phyloP scores from a whole-genome alignment of 1,140 invertebrate species.

The Psilanteris sp. region DNA sequence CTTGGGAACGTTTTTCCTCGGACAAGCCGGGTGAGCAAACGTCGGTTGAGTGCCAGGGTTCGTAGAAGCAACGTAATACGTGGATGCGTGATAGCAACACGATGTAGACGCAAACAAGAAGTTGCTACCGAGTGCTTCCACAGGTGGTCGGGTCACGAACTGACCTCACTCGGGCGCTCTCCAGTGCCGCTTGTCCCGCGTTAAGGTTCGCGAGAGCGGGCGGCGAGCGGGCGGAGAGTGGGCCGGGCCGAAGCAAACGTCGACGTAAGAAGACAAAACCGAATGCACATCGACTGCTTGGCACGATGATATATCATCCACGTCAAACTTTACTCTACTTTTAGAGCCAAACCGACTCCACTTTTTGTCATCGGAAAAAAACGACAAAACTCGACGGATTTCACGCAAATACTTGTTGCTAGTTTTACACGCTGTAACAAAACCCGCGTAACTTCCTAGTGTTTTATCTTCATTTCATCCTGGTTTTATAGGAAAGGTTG shows the following conservation, averaged over 20 bases:
- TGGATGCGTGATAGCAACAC: constrained; percentile 70
- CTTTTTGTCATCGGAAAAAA: not conserved
- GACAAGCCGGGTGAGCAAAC: constrained; percentile 41
- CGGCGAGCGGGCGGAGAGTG: constrained; percentile 2
- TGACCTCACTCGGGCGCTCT: constrained; percentile 69
- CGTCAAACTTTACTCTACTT: constrained; percentile 15
- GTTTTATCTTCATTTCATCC: too few relatives aligned
- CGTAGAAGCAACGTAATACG: constrained; percentile 69
- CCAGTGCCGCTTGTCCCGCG: constrained; percentile 58
- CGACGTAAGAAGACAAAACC: constrained; percentile 43
- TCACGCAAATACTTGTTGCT: too few relatives aligned
- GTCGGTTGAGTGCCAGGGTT: constrained; percentile 25
- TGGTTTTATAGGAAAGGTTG: too few relatives aligned
- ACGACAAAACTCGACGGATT: too few relatives aligned
- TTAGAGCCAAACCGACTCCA: not conserved
- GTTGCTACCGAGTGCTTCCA: constrained; percentile 73
- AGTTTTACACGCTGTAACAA: too few relatives aligned
- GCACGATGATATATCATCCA: constrained; percentile 4
- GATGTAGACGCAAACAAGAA: constrained; percentile 74
- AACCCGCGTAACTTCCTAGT: too few relatives aligned
- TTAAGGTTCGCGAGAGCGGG: constrained; percentile 31
- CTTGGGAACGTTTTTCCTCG: constrained; percentile 39
- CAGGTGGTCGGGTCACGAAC: constrained; percentile 77
- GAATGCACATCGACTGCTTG: constrained; percentile 10
- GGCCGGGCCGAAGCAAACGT: constrained; percentile 42